A percentile compares a stretch with the other conserved stretches of the same genome.
These are phyloP conservation scores for Conistra vaccinii DNA, from an alignment of 2,888 invertebrate genomes.

Conservation along the genomic window DNA sequence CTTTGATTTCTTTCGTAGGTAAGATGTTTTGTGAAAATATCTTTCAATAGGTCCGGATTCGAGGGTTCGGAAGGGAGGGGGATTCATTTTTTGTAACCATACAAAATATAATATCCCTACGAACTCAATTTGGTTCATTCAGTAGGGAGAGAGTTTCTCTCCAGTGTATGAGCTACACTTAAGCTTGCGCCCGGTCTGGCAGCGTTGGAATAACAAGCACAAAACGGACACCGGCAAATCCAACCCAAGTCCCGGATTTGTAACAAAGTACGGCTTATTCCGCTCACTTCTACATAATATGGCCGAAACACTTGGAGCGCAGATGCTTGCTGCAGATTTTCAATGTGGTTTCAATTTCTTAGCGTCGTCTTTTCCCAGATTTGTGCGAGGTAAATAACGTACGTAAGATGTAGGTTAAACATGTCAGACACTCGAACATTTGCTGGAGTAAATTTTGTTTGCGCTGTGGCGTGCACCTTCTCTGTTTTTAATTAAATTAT, in stretches of 20 bases:
- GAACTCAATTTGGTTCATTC: conserved; percentile 63
- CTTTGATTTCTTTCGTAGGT: conserved; percentile 42
- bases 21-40: conserved; percentile 27
- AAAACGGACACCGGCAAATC: conserved; percentile 86
- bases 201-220: conserved; percentile 85
- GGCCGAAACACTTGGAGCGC: conserved; percentile 79
- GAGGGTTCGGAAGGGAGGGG: conserved; percentile 6
- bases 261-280: conserved; percentile 85
- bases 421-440: conserved; percentile 48
- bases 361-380: conserved; percentile 66
- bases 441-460: conserved; percentile 49
- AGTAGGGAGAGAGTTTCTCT: conserved; percentile 58
- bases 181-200: conserved; percentile 75
- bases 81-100: conserved; percentile 38
- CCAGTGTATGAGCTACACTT: conserved; percentile 71
- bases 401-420: conserved; percentile 53
- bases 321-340: conserved; percentile 81
- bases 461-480: conserved; percentile 31
- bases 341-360: conserved; percentile 80
- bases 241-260: conserved; percentile 86
- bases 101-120: conserved; percentile 26
- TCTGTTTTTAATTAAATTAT: conserved; percentile 53
- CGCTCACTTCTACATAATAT: conserved; percentile 83
- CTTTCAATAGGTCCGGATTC: conserved; percentile 18
- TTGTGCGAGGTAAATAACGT: conserved; percentile 63